Base-by-base conservation (phyloP, 2,113 vertebrate genomes). In the Cepphus grylle region DNA sequence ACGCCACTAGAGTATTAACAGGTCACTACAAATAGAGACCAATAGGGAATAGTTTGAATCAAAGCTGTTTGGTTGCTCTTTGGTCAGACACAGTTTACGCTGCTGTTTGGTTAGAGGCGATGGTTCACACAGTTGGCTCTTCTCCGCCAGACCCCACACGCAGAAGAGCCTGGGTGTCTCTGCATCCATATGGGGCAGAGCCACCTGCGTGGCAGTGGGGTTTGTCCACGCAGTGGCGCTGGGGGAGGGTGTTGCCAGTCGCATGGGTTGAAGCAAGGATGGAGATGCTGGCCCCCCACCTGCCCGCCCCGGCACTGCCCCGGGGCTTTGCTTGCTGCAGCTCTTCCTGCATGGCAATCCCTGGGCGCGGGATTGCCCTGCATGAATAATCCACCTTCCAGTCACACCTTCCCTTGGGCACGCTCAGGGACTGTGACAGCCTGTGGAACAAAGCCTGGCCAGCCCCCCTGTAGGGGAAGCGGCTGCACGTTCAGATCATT, bases 191-290 rank as follows among this genome's bases (percentile, higher is more conserved):
- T 20, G 0, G 2, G 32, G 40, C 63, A 86, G 56, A 65, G 52
- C 52, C 1, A 1, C 45, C 38, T 8, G 5, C 0, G 1, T 53
- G 67, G 34, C 42, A 1, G 1, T 0, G 1, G 30, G 38, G 18
- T 81, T 81, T 66, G 77, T 47, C 77, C 16, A 1, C 0, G 3
- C 0, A 4, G 36, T 6, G 1, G 2, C 1, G 5, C 32, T 29
- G n/a, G 2, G 3, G 40, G 25, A 83, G 56, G 15, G 6, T 42
- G 21, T 59, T 66, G 50, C 36, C 34, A 12, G 56, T 47, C 0
- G 1, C 7, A 0, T 27, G 61, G 67, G 67, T n/a, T n/a, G 61
- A 56, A 56, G 42, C 2, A 6, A 88, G 58, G 66, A 49, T 2
- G 16, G 76, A 93, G 50, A 5, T 49, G 63, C 59, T 74, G 34